Base-by-base conservation (phyloP, 2,113 vertebrate species). In the Cathartes aura region DNA sequence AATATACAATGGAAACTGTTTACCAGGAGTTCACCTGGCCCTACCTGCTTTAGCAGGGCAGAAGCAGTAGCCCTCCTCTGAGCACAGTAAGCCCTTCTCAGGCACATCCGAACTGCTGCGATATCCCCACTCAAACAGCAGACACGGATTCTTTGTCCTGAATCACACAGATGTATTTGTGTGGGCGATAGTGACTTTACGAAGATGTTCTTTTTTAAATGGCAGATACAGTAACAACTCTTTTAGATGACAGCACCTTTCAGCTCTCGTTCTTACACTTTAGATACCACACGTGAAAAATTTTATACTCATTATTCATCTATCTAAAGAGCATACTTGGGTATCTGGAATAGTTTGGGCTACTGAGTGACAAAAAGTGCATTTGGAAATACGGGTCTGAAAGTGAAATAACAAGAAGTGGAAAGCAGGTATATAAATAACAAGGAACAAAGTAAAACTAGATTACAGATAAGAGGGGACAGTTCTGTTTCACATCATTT, bases 141-240 rank as follows among this genome's bases (percentile, higher is more conserved):
- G 34, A 40, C 60, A n/a, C 18, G 6, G n/a, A 45, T 81, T 34
- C 30, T n/a, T 59, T 56, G 80, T 15, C 15, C 32, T 0, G 4
- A 38, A 32, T 36, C 1, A 1, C 26, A n/a, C 24, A 14, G 60
- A 38, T 36, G 17, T 11, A 23, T 36, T 73, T 47, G 15, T 17
- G 6, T 2, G 6, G 18, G 38, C 1, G 3, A 47, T 0, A 18
- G 29, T 8, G 59, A 64, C 30, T 63, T 36, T 11, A 47, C 32
- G 16, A 93, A 83, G 23, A 64, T 27, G 15, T 20, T 38, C 19
- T n/a, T 59, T 74, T 75, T 59, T 9, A 84, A 83, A 80, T 29
- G 30, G 67, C 30, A 70, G 82, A 6, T 45, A 68, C 15, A 91
- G 59, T 72, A 55, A 43, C 7, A 48, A n/a, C 30, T 29, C 36